These are phyloP conservation scores for Cataglyphis rosenhaueri DNA, from an alignment of 2,888 invertebrate species.

Conservation along the genomic window DNA sequence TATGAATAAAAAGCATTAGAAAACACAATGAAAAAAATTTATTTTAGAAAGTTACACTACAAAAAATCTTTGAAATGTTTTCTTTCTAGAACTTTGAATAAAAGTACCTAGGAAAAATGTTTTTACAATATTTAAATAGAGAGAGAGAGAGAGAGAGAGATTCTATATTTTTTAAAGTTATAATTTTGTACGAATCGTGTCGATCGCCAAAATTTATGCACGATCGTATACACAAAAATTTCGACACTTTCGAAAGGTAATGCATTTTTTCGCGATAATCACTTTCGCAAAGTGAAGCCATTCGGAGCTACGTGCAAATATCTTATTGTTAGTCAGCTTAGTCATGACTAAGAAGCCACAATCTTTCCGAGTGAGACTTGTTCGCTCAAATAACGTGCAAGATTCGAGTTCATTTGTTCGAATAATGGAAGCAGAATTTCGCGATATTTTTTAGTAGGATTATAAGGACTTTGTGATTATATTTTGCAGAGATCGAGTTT, in stretches of 20 bases:
- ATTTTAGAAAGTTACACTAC: too few species aligned
- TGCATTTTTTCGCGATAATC: constrained; percentile 33
- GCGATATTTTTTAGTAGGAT: constrained; percentile 55
- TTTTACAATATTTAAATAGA: too few species aligned
- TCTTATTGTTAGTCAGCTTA: constrained; percentile 57
- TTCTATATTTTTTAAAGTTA: neutral
- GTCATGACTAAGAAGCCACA: constrained; percentile 33
- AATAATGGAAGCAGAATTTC: constrained; percentile 56
- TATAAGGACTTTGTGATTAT: constrained; percentile 61
- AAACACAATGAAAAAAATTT: too few species aligned
- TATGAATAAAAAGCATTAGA: too few species aligned
- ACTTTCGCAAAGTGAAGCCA: neutral
- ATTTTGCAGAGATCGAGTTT: constrained; percentile 63
- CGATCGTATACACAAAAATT: neutral
- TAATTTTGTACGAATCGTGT: neutral
- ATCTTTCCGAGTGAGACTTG: constrained; percentile 15
- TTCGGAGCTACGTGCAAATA: constrained; percentile 18
- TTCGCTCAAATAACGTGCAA: constrained; percentile 17
- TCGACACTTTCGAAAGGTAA: neutral
- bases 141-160: too few species aligned
- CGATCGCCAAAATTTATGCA: neutral
- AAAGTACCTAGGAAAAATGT: too few species aligned
- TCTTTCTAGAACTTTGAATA: too few species aligned
- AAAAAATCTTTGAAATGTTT: too few species aligned
- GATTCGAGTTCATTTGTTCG: constrained; percentile 11